Evolutionary conservation across 2,888 invertebrate species (phyloP).

Genomic region (Sylvicola cinctus): DNA sequence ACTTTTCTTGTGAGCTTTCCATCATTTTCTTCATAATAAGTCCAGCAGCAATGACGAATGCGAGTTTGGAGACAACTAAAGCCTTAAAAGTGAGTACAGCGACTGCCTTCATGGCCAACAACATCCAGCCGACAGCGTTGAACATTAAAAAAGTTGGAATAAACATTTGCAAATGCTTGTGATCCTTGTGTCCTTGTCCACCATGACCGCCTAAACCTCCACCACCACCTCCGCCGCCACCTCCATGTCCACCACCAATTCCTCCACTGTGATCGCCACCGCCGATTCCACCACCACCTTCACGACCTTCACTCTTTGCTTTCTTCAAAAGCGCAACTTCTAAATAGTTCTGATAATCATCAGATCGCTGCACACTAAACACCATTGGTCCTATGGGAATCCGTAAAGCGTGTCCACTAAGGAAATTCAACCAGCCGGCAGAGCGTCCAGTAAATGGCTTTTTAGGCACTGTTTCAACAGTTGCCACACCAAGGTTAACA

Average conservation of each 20-base stretch:
- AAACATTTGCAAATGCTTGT: slow-evolving; percentile 38
- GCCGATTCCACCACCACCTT: slow-evolving; percentile 23
- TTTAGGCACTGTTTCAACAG: slow-evolving; percentile 29
- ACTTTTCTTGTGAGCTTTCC: slow-evolving; percentile 28
- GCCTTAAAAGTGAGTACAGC: slow-evolving; percentile 44
- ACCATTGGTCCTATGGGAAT: slow-evolving; percentile 24
- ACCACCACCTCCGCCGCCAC: slow-evolving; percentile 16
- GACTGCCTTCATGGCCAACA: slow-evolving; percentile 38
- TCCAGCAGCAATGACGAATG: slow-evolving; percentile 38
- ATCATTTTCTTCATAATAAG: slow-evolving; percentile 39
- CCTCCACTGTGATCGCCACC: slow-evolving; percentile 26
- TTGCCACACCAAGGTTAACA: slow-evolving; percentile 32
- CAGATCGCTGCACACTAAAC: slow-evolving; percentile 22
- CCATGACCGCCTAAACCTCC: slow-evolving; percentile 8
- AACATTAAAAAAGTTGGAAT: slow-evolving; percentile 47
- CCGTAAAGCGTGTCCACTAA: slow-evolving; percentile 21
- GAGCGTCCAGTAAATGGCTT: slow-evolving; percentile 13
- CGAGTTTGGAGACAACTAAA: slow-evolving; percentile 44
- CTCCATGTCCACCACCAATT: slow-evolving; percentile 21
- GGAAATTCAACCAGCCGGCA: slow-evolving; percentile 17
- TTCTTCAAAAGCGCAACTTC: slow-evolving; percentile 22
- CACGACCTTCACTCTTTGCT: slow-evolving; percentile 21
- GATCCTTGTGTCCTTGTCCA: slow-evolving; percentile 28
- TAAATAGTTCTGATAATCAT: slow-evolving; percentile 20
- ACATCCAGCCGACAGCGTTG: slow-evolving; percentile 40